Evolutionary conservation across 1,140 invertebrate species (phyloP), one percentile per base, ranked within the genome.

Genomic region (Apis cerana): DNA sequence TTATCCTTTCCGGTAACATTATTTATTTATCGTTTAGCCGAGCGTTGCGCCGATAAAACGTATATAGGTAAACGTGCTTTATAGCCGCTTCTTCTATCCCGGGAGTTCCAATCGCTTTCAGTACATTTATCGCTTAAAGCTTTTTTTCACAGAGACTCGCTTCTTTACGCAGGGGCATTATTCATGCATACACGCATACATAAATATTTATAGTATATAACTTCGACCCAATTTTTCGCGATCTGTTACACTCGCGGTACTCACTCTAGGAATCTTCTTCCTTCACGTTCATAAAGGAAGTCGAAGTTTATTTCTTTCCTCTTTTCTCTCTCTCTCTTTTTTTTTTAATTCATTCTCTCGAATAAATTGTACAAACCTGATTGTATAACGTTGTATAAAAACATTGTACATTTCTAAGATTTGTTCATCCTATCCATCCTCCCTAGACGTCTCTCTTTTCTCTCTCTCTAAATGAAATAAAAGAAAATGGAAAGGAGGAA

Each of bases 101-200:
- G 79, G 56, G 64, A 82, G 64, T 68, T 69, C 62, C 80, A 62
- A 67, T 68, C 52, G 80, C 80, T 76, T 82, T 78, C 75, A 78
- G 52, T 77, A 78, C 80, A 77, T 82, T 82, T 78, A 77, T 48
- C 75, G 80, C 75, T 77, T 77, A 11, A 76, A 82, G 71, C 75
- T 83, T 84, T 71, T 33, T 84, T 69, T 83, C 74, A 43, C 62
- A 58, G 61, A 81, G 85, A 75, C 80, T 79, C 72, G 80, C 85
- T 87, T 89, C 87, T 75, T 71, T 76, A 67, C 64, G 71, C 72
- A 81, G 52, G 80, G 71, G 71, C 71, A 81, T 56, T 76, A 58
- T 74, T 76, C 56, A 76, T 48, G 72, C 80, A 68, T 82, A 82
- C 50, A 80, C 48, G 50, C 58, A 72, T 48, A 77, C 62, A n/a